Evolutionary conservation across 2,797 vertebrate species (phyloP).

Genomic region (Lacerta viridis): DNA sequence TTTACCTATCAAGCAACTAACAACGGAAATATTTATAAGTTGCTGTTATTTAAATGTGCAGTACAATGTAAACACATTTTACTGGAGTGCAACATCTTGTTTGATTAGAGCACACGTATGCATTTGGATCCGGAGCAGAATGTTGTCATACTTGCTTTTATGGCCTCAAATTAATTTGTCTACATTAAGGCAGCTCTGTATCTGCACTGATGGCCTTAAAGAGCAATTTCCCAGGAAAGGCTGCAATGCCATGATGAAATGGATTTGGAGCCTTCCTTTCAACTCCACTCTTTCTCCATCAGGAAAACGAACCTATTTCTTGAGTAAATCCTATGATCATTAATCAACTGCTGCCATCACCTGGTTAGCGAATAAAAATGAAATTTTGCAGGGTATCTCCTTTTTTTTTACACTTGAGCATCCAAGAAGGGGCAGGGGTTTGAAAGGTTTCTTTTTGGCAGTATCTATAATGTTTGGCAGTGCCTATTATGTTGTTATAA

Average conservation of each 20-base stretch:
- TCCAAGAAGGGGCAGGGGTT: slow-evolving; percentile 1
- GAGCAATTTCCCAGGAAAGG: neutral
- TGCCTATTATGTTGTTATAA: neutral
- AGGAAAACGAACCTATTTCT: neutral
- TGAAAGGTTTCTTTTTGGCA: neutral
- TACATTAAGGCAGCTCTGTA: neutral
- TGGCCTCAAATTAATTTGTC: neutral
- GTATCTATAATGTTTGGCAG: neutral
- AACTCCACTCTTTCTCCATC: neutral
- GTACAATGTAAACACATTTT: neutral
- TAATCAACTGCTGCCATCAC: neutral
- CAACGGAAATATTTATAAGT: neutral
- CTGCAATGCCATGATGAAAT: slow-evolving; percentile 12
- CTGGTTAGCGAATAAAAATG: slow-evolving; percentile 26
- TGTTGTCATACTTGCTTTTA: neutral
- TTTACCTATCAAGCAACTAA: neutral
- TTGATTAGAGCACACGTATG: neutral
- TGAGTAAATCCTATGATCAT: neutral
- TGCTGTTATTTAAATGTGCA: neutral
- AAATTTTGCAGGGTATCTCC: neutral
- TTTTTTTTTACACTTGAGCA: neutral
- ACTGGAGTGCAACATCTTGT: neutral
- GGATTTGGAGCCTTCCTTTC: neutral
- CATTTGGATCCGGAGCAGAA: neutral
- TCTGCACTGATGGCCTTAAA: neutral